Percentiles rank a stretch among this genome's conserved stretches.
These are phyloP conservation scores for Yponomeuta sedellus DNA, from an alignment of 2,888 invertebrate genomes.

Conservation along the genomic window DNA sequence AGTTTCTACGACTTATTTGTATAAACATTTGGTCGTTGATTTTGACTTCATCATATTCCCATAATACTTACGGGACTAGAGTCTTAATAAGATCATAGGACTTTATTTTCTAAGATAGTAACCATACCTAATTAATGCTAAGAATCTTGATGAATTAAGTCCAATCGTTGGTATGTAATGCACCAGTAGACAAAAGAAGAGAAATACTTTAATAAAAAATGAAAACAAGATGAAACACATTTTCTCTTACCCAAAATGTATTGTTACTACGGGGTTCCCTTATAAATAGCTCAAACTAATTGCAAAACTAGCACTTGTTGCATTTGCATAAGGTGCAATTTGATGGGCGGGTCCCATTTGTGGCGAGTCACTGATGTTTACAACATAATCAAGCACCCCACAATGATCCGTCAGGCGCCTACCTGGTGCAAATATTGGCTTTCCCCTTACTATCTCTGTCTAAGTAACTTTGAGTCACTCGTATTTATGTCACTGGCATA, in stretches of 20 bases:
- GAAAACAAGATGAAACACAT: not conserved
- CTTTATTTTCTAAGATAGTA: too few relatives aligned
- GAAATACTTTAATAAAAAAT: not conserved
- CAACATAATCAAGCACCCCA: conserved; percentile 23
- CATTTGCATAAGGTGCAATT: conserved; percentile 4
- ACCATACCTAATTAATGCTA: too few relatives aligned
- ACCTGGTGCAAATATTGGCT: conserved; percentile 17
- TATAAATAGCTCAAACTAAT: not conserved
- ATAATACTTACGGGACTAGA: too few relatives aligned
- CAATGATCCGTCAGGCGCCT: conserved; percentile 21
- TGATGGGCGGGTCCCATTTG: conserved; percentile 13
- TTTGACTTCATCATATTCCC: too few relatives aligned
- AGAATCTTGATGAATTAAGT: not conserved
- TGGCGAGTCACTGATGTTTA: conserved; percentile 17
- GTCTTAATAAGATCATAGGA: too few relatives aligned
- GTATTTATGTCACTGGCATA: not conserved
- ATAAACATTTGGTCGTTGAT: too few relatives aligned
- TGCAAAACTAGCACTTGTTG: not conserved
- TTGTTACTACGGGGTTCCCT: not conserved
- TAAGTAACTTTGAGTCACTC: conserved; percentile 13
- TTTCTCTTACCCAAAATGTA: not conserved
- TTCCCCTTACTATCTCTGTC: conserved; percentile 18
- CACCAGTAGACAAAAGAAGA: too few relatives aligned
- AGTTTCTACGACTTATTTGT: too few relatives aligned
- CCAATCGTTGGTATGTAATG: not conserved